Percentiles rank a stretch among this genome's conserved stretches.
phyloP scores from a whole-genome alignment of 2,113 vertebrate species.

The Cisticola juncidis region DNA sequence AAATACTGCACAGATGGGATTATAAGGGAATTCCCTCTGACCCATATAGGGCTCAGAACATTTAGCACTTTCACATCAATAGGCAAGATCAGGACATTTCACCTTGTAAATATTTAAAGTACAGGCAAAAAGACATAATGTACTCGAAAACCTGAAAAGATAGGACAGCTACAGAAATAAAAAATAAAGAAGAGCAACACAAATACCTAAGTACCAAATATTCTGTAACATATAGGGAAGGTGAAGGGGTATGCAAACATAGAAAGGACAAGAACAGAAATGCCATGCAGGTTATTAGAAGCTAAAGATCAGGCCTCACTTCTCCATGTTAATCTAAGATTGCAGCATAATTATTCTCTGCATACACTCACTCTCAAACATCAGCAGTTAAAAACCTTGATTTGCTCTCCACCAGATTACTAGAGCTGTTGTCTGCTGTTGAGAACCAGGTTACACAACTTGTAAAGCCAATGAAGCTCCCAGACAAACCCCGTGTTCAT shows the following conservation, averaged over 20 bases:
- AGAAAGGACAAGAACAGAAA: not conserved
- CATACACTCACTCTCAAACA: not conserved
- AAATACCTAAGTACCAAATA: not conserved
- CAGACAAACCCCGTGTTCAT: not conserved
- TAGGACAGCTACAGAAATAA: not conserved
- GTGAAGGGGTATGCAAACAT: not conserved
- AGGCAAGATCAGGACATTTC: conserved; percentile 44
- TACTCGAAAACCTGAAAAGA: conserved; percentile 17
- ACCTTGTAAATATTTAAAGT: conserved; percentile 34
- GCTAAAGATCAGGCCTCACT: not conserved
- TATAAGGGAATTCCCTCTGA: conserved; percentile 72
- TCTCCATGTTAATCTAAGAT: not conserved
- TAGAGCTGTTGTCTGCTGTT: not conserved
- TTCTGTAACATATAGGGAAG: not conserved
- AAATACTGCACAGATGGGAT: conserved; percentile 76
- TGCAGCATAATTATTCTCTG: not conserved
- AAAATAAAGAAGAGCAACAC: not conserved
- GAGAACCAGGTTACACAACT: not conserved
- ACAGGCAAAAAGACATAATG: not conserved
- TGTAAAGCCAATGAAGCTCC: not conserved
- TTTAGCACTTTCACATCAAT: conserved; percentile 59
- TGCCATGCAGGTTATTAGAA: not conserved
- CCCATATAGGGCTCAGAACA: conserved; percentile 49
- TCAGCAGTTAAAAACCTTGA: not conserved
- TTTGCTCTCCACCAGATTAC: not conserved